These are phyloP conservation scores for Chiroxiphia lanceolata DNA, from an alignment of 2,797 vertebrate genomes.

Conservation along the genomic window DNA sequence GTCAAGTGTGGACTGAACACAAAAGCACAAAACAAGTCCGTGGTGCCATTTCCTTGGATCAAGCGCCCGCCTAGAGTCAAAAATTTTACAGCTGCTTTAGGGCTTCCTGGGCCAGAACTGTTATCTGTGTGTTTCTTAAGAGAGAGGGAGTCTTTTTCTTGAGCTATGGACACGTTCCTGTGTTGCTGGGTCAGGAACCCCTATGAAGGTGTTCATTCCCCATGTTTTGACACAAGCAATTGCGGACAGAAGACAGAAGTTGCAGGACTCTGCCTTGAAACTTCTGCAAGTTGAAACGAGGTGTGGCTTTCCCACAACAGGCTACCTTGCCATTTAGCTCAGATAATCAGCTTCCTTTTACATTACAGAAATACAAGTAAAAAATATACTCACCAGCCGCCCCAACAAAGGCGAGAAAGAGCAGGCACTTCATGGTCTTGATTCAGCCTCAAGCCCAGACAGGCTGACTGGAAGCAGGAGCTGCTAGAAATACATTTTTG, in stretches of 20 bases:
- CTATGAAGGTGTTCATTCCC: neutral
- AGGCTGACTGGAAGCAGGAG: neutral
- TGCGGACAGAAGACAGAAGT: neutral
- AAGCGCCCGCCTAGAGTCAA: too few relatives aligned
- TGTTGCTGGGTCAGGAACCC: neutral
- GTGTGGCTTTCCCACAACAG: neutral
- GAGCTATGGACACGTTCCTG: neutral
- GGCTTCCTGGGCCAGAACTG: neutral
- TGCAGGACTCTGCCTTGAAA: neutral
- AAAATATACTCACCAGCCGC: neutral
- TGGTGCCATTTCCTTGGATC: neutral
- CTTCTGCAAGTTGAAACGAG: neutral
- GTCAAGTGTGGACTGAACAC: too few relatives aligned
- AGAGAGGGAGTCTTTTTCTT: neutral
- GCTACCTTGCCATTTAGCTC: neutral
- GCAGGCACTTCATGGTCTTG: constrained; percentile 58
- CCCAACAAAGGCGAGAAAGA: constrained; percentile 40
- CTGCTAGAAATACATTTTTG: neutral
- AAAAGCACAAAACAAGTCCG: neutral
- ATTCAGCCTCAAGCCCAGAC: neutral
- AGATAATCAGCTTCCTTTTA: neutral
- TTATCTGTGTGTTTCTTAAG: neutral
- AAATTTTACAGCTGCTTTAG: neutral
- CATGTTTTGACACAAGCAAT: neutral
- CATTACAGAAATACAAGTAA: neutral